Percentiles rank a stretch among this genome's conserved stretches.
These are phyloP conservation scores for Hyperoplus lanceolatus DNA, from an alignment of 2,797 vertebrate genomes.

Conservation along the genomic window DNA sequence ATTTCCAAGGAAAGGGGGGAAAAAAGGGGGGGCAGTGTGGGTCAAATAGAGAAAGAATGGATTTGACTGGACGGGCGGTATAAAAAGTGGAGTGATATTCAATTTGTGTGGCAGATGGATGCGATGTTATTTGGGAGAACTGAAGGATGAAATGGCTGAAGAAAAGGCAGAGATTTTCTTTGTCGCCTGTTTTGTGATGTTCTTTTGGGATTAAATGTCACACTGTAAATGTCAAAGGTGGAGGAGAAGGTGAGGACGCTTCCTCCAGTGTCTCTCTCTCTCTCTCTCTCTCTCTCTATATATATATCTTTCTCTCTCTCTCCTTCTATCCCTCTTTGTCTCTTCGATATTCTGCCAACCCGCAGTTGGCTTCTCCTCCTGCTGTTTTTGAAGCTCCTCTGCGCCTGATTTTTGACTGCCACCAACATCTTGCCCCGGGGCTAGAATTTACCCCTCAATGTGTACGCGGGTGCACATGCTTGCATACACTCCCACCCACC, in stretches of 20 bases:
- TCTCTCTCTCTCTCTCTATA: conserved; percentile 36
- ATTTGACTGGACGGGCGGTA: conserved; percentile 55
- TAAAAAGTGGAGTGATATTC: conserved; percentile 74
- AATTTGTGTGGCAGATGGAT: conserved; percentile 58
- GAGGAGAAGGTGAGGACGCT: conserved; percentile 55
- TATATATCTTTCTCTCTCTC: conserved; percentile 1
- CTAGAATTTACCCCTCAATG: conserved; percentile 74
- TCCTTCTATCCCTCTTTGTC: conserved; percentile 40
- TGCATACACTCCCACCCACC: not conserved
- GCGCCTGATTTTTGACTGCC: conserved; percentile 69
- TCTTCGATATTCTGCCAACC: conserved; percentile 33
- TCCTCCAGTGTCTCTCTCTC: conserved; percentile 26
- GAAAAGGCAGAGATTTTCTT: conserved; percentile 47
- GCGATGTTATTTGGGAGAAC: conserved; percentile 64
- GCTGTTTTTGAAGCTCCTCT: conserved; percentile 58
- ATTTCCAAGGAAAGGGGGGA: conserved; percentile 25
- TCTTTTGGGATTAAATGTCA: conserved; percentile 76
- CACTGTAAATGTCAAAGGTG: conserved; percentile 78
- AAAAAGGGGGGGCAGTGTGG: not conserved
- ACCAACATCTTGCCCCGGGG: conserved; percentile 78
- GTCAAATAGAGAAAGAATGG: conserved; percentile 48
- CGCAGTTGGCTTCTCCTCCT: conserved; percentile 33
- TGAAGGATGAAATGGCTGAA: conserved; percentile 50
- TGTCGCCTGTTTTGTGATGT: conserved; percentile 52
- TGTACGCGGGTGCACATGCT: conserved; percentile 59